Evolutionary conservation across 2,113 vertebrate genomes (phyloP).

Genomic region (Aphelocoma coerulescens): DNA sequence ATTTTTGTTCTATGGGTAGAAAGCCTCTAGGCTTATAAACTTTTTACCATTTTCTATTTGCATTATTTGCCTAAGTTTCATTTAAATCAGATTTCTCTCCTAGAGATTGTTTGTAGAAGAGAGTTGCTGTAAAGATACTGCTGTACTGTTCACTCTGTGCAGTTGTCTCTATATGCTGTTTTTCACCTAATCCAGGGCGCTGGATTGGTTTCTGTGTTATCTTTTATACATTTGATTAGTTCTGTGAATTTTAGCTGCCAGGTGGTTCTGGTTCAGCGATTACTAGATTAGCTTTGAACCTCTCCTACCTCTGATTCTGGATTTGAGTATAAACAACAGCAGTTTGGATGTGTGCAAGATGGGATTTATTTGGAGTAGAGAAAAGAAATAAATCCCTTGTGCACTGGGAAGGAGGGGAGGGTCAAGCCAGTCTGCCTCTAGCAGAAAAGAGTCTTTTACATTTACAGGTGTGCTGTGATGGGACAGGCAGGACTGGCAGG

Average conservation of each 20-base stretch:
- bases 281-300: conserved; percentile 21
- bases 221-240: conserved; percentile 21
- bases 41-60: not conserved
- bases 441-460: not conserved
- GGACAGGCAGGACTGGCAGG: not conserved
- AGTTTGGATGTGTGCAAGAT: conserved; percentile 2
- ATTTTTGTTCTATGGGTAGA: not conserved
- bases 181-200: not conserved
- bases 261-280: conserved; percentile 2
- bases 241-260: conserved; percentile 13
- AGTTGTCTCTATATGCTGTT: not conserved
- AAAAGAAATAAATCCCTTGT: conserved; percentile 33
- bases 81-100: not conserved
- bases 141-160: not conserved
- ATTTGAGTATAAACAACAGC: not conserved
- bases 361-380: conserved; percentile 12
- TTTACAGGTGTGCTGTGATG: not conserved
- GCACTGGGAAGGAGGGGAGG: not conserved
- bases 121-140: not conserved
- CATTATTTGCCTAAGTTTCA: not conserved
- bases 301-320: not conserved
- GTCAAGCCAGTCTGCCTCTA: not conserved
- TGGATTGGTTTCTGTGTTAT: not conserved
- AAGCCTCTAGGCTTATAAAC: not conserved
- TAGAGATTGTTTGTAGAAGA: not conserved